Evolutionary conservation across 2,888 invertebrate species (phyloP), one percentile per base, ranked within the genome.

Genomic region (Drosophila neonasuta): DNA sequence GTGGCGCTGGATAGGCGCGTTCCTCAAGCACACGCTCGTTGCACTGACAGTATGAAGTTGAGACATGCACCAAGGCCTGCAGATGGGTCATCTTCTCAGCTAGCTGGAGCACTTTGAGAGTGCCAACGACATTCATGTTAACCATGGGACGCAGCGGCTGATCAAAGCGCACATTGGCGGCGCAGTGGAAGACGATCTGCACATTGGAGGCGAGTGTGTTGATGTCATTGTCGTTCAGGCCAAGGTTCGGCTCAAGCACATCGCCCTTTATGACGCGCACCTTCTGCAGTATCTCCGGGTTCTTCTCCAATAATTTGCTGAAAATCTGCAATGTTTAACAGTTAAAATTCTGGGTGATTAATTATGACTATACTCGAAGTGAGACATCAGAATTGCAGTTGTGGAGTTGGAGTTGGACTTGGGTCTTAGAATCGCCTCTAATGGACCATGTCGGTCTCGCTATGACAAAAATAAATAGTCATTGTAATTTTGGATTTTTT

Each of bases 31-130:
- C 91, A 0, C 92, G 91, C 76, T 96, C 93, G 80, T 97, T 95
- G 88, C 98, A 97, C 88, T 98, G 97, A 77, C 97, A 97, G 90
- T 97, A 99, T 0, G 97, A 95, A 0, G 98, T 99, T 0, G 97
- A 97, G 0, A 98, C 95, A 90, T 99, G 97, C 2, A 97, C 92
- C 79, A 97, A 94, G 0, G 93, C 93, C 90, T 93, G 92, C 55
- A 97, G 91, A 34, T 95, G 93, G 74, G 93, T 92, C 92, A 94
- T 93, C 73, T 92, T 92, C 85, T 95, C 95, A 63, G 96, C 96
- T 50, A 98, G 91, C 39, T 94, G 93, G 15, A 98, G 90, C 88
- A 97, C 92, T 77, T 94, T 93, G 67, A 94, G 93, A 0, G 97
- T 97, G 3, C 96, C 97, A 3, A 94, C 92, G 0, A 97, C 95